These are phyloP conservation scores for Myopa testacea DNA, from an alignment of 2,888 invertebrate genomes.

Conservation along the genomic window DNA sequence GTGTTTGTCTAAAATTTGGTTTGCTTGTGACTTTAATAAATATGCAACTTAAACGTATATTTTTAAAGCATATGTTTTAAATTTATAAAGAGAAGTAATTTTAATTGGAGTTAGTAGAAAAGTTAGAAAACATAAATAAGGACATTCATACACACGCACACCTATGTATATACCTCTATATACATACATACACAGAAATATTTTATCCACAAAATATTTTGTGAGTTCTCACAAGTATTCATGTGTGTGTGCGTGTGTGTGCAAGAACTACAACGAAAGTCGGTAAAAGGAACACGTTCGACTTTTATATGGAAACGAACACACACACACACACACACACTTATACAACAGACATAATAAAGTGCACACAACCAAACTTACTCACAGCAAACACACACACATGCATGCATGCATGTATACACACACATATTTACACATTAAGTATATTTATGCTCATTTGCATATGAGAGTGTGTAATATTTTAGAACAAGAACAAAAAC, in stretches of 20 bases:
- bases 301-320: too few relatives aligned
- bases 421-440: constrained; percentile 31
- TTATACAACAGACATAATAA: not conserved
- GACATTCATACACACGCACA: not conserved
- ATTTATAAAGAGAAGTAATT: too few relatives aligned
- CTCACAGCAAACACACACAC: not conserved
- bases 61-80: too few relatives aligned
- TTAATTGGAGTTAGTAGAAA: too few relatives aligned
- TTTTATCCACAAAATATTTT: not conserved
- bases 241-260: not conserved
- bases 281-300: too few relatives aligned
- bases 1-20: too few relatives aligned
- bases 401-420: constrained; percentile 40
- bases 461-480: constrained; percentile 15
- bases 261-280: too few relatives aligned
- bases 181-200: not conserved
- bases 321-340: too few relatives aligned
- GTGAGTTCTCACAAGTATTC: not conserved
- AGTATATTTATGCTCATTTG: constrained; percentile 20
- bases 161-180: not conserved
- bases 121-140: too few relatives aligned
- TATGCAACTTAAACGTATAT: too few relatives aligned
- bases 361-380: not conserved
- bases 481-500: constrained; percentile 2
- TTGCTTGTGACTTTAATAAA: too few relatives aligned